Percentiles rank a stretch among this genome's conserved stretches.
Conservation (phyloP, 2,888 invertebrate species). For the Latrodectus elegans region DNA sequence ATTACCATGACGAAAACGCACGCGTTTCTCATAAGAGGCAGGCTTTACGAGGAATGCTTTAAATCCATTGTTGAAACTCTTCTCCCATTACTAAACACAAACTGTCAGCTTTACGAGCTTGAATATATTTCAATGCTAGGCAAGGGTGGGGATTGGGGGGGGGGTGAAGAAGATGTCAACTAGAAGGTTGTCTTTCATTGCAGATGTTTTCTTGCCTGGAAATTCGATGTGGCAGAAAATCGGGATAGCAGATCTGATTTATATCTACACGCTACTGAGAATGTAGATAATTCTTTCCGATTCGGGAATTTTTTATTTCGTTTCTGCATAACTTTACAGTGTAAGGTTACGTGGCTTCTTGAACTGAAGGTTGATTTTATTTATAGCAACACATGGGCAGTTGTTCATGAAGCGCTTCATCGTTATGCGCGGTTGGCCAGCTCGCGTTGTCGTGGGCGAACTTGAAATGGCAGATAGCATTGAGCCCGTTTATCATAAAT, state of each 20-base stretch:
- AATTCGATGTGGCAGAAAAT: not conserved
- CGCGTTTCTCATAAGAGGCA: not conserved
- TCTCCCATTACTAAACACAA: not conserved
- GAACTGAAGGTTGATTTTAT: not conserved
- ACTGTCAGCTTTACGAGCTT: not conserved
- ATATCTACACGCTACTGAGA: conserved; percentile 28
- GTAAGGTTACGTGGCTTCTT: conserved; percentile 22
- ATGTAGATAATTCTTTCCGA: conserved; percentile 4
- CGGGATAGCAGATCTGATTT: conserved; percentile 8
- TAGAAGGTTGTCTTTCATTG: not conserved
- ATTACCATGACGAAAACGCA: not conserved
- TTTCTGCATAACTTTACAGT: conserved; percentile 33
- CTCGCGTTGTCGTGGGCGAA: too few relatives aligned
- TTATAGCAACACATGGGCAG: too few relatives aligned
- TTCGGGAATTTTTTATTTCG: conserved; percentile 5
- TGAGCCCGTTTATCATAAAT: too few relatives aligned
- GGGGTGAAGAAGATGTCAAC: not conserved
- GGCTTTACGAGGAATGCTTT: not conserved
- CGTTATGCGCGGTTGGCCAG: too few relatives aligned
- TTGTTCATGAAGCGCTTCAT: too few relatives aligned
- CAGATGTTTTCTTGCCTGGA: not conserved
- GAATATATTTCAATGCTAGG: not conserved
- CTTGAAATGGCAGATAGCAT: too few relatives aligned
- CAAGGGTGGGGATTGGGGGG: not conserved
- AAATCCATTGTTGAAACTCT: not conserved